Base-by-base conservation (phyloP, 2,113 vertebrate genomes). In the Deroptyus accipitrinus region DNA sequence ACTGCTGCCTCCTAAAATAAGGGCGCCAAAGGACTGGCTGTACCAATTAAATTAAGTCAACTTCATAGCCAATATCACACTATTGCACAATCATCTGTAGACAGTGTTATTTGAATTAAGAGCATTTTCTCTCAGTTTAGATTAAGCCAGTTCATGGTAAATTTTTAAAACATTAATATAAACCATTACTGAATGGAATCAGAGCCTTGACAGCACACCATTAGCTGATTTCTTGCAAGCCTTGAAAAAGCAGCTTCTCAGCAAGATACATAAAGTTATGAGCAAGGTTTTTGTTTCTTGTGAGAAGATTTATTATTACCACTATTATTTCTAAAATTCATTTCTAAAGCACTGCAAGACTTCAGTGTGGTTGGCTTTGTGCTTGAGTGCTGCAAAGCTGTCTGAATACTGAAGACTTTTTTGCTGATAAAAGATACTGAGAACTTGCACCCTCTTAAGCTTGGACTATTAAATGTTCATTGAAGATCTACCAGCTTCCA, bases 41-140 rank as follows among this genome's bases (percentile, higher is more conserved):
- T 46, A 83, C 48, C 78, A 66, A 72, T 80, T 94, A 70, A 89
- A 92, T 74, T 84, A 87, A 95, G 61, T 76, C 89, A 69, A 11
- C 61, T 76, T 62, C 81, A 57, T 16, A 33, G 52, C 33, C 30
- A 41, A 24, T 54, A 55, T 23, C 7, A 1, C 64, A 63, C 39
- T 66, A 62, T 18, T 54, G 54, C 64, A 66, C 35, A 83, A 59
- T 48, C 64, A 54, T 70, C 68, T 44, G 12, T 51, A 63, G 63
- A 70, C 27, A 84, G 48, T 46, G 28, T n/a, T 82, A 73, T 54
- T 95, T 85, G 73, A 94, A 85, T 70, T 69, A 90, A 81, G 49
- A 90, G 10, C 27, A 39, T 90, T 91, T 95, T 79, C 35, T 80
- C 37, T 84, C 64, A 9, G 51, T 89, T 92, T 70, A 82, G 48